Base-by-base conservation (phyloP, 2,797 vertebrate species). In the Huso huso region DNA sequence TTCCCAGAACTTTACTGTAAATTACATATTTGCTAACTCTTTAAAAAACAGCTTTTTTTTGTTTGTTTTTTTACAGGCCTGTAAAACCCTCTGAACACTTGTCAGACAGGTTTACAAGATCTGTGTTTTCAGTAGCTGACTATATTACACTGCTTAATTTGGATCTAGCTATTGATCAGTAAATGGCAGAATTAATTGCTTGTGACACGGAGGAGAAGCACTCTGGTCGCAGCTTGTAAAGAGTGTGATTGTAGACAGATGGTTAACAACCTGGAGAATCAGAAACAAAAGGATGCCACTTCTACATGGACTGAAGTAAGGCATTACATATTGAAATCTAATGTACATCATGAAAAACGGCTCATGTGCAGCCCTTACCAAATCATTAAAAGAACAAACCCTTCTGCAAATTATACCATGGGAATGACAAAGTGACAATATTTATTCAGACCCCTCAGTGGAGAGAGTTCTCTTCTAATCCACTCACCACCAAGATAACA, bases 91-190 rank as follows among this genome's bases (percentile, higher is more conserved):
- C 60, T 65, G 72, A 74, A 77, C 73, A 74, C 67, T 68, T 71
- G 71, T 77, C 76, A 68, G 76, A 76, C 73, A 72, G 75, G 76
- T 78, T 77, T 74, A 75, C 73, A 73, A 80, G 74, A 76, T 72
- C 71, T 74, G 75, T 71, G 68, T 73, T 74, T 76, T 65, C 72
- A 70, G 70, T 75, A 82, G 81, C 79, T 77, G 82, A 87, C 86
- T 82, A 79, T 78, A 90, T 91, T 86, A 87, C 80, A 77, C 76
- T 80, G 82, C 78, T 80, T 81, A 78, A 85, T 83, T 81, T 73
- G 73, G 71, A 61, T 37, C 23, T 37, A 37, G 23, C 23, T 37
- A 37, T 68, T 71, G 84, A 88, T 91, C 89, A 80, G 89, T 89
- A 83, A 70, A 55, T 66, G 76, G 76, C 65, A 78, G 83, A 85